These are phyloP conservation scores for Masticophis lateralis DNA, from an alignment of 2,797 vertebrate genomes.

Conservation along the genomic window DNA sequence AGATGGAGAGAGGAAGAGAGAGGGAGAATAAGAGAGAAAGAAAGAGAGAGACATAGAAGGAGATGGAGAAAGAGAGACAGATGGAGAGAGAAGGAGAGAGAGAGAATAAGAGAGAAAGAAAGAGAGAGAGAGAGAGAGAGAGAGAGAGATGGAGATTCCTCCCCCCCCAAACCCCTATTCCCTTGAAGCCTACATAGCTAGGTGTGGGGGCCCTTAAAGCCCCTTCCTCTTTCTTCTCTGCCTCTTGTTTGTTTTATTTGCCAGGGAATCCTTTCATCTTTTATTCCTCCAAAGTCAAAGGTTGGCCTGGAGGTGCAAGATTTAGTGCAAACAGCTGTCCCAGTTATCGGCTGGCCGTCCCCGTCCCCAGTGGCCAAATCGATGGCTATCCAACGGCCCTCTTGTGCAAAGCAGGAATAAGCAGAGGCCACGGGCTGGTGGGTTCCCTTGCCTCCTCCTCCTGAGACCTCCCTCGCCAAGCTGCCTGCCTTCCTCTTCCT, in stretches of 20 bases:
- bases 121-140: no score
- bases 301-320: constrained; percentile 72
- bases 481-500: background rate
- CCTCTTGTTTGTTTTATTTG: constrained; percentile 71
- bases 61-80: no score
- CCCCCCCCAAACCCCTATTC: constrained; percentile 51
- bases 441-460: constrained; percentile 32
- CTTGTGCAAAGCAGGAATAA: constrained; percentile 63
- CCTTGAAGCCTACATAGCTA: constrained; percentile 50
- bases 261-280: constrained; percentile 76
- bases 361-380: constrained; percentile 59
- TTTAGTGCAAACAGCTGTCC: constrained; percentile 76
- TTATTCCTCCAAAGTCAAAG: constrained; percentile 71
- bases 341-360: background rate
- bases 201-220: constrained; percentile 1
- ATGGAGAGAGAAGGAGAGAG: no score
- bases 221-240: constrained; percentile 51
- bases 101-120: no score
- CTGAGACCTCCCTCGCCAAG: constrained; percentile 49
- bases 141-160: constrained; percentile 33
- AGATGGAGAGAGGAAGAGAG: no score
- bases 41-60: no score
- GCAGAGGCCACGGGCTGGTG: constrained; percentile 60
- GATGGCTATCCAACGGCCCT: constrained; percentile 62
- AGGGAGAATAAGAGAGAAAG: no score